Conservation (phyloP, 2,888 invertebrate species). For the Pollenia griseotomentosa region DNA sequence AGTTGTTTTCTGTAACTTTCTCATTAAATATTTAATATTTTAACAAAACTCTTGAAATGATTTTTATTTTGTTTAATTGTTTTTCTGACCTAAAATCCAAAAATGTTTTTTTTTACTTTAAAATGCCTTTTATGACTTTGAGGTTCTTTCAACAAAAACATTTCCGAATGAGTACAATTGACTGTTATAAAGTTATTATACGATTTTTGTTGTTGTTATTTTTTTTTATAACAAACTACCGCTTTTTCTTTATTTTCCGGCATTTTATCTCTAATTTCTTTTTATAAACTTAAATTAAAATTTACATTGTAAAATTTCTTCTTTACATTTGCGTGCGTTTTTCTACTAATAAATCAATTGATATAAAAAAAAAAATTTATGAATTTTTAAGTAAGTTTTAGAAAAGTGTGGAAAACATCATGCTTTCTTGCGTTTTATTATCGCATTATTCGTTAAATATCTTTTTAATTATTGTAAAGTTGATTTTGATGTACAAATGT, state of each 20-base stretch:
- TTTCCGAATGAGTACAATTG: slow-evolving; percentile 58
- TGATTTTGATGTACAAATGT: slow-evolving; percentile 3
- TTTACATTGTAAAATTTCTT: slow-evolving; percentile 52
- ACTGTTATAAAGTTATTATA: slow-evolving; percentile 67
- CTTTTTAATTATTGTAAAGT: slow-evolving; percentile 33
- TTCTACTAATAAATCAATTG: slow-evolving; percentile 59
- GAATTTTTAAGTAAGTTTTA: background rate
- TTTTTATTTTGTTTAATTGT: slow-evolving; percentile 39
- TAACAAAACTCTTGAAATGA: slow-evolving; percentile 1
- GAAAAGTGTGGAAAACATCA: slow-evolving; percentile 35
- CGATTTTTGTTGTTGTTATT: slow-evolving; percentile 25
- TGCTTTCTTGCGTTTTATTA: slow-evolving; percentile 61
- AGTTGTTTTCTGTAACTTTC: slow-evolving; percentile 33
- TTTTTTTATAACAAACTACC: slow-evolving; percentile 56
- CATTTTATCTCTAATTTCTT: slow-evolving; percentile 39
- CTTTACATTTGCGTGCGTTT: slow-evolving; percentile 57
- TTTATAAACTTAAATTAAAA: background rate
- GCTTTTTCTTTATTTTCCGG: slow-evolving; percentile 63
- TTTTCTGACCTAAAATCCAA: slow-evolving; percentile 45
- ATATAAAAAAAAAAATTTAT: slow-evolving; percentile 10
- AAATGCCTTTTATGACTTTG: background rate
- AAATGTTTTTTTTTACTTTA: background rate
- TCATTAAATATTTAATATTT: slow-evolving; percentile 45
- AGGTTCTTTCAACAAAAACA: slow-evolving; percentile 4
- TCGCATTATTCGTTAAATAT: slow-evolving; percentile 1